Evolutionary conservation across 2,113 vertebrate species (phyloP), one percentile per base, ranked within the genome.

Genomic region (Thalassoma bifasciatum): DNA sequence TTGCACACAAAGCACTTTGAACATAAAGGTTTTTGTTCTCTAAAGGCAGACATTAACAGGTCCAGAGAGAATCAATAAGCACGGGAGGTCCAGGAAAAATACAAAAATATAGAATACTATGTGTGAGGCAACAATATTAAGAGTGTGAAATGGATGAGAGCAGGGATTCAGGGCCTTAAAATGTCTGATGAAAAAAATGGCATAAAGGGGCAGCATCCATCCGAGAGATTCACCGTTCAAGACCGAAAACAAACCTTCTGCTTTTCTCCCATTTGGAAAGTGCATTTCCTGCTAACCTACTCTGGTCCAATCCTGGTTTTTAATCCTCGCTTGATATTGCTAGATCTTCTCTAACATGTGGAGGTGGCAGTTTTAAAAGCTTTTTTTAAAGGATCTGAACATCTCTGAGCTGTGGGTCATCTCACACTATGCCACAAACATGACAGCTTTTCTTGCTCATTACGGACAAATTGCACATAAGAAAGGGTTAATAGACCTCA

Each of bases 21-120:
- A 67, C 62, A 19, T 37, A 86, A 75, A 70, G 37, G 72, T 37
- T 47, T 76, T 26, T 50, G 52, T 64, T 75, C 56, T 36, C 64
- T 53, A 26, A 10, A 67, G 56, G 60, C 72, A 65, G 46, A 76
- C 40, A 12, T 54, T 64, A 72, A 83, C 53, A 67, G 40, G 54
- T 64, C 21, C 38, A 69, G 64, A 70, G 54, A 75, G 77, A 70
- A 83, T 79, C 42, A 1, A 61, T 72, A 50, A 73, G 50, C 38
- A 65, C 47, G 21, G 2, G 13, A n/a, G 23, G 36, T 30, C 75
- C 40, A 30, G 66, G 66, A 59, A 47, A 77, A 77, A 76, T 85
- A 84, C 24, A 88, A 91, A 89, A 90, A 86, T 89, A 88, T 61
- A 86, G 46, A 68, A 72, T 37, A 75, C 59, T 86, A 66, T 72